phyloP scores from a whole-genome alignment of 2,888 invertebrate species.

The Junonia oenone region DNA sequence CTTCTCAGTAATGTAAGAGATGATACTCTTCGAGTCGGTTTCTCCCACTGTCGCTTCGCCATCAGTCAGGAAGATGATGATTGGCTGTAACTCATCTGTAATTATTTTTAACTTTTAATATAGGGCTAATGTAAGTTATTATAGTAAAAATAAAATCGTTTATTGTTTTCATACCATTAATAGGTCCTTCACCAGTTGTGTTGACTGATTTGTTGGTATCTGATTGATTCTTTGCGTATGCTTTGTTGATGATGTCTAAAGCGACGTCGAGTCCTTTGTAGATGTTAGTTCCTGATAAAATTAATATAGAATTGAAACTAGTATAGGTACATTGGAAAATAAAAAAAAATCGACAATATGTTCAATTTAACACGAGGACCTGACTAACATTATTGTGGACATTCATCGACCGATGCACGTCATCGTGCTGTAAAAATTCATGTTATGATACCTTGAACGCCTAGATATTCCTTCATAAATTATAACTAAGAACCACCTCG shows the following conservation, averaged over 20 bases:
- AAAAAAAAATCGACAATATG: too few relatives aligned
- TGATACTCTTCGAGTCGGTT: constrained; percentile 72
- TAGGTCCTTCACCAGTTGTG: neutral
- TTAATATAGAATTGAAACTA: too few relatives aligned
- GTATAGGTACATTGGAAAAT: too few relatives aligned
- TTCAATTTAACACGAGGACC: too few relatives aligned
- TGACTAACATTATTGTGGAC: too few relatives aligned
- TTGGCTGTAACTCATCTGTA: constrained; percentile 70
- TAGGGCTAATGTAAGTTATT: too few relatives aligned
- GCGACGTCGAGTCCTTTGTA: constrained; percentile 80
- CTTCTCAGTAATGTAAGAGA: constrained; percentile 68
- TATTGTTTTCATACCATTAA: neutral
- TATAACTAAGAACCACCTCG: too few relatives aligned
- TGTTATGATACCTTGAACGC: too few relatives aligned
- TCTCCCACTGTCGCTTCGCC: constrained; percentile 83
- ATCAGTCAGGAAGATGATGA: constrained; percentile 83
- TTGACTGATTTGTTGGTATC: neutral
- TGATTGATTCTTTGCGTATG: constrained; percentile 34
- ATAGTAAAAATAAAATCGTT: too few relatives aligned
- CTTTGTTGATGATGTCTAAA: constrained; percentile 70
- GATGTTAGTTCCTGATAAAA: constrained; percentile 82
- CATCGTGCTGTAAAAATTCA: too few relatives aligned
- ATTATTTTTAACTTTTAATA: neutral
- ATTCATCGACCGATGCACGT: too few relatives aligned
- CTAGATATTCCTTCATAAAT: too few relatives aligned